These are phyloP conservation scores for Pheosia gnoma DNA, from an alignment of 2,888 invertebrate genomes.

Conservation along the genomic window DNA sequence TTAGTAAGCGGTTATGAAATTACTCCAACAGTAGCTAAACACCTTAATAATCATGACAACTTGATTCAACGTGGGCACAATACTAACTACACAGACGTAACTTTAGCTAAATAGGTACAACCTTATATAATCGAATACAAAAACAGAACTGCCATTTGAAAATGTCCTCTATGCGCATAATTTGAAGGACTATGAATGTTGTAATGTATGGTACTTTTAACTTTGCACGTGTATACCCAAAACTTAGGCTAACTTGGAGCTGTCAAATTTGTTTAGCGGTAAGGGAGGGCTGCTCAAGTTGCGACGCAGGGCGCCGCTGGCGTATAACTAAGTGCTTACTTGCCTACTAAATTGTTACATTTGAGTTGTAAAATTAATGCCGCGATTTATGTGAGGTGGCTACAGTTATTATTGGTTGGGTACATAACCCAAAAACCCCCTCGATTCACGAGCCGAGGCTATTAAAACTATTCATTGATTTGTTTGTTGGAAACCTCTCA, in stretches of 20 bases:
- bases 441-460: slow-evolving; percentile 20
- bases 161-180: slow-evolving; percentile 33
- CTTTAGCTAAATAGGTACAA: slow-evolving; percentile 53
- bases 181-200: slow-evolving; percentile 24
- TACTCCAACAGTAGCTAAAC: slow-evolving; percentile 60
- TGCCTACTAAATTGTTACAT: slow-evolving; percentile 79
- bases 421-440: slow-evolving; percentile 40
- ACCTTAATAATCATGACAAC: slow-evolving; percentile 80
- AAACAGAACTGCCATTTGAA: slow-evolving; percentile 14
- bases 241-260: slow-evolving; percentile 80
- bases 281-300: slow-evolving; percentile 77
- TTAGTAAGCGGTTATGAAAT: not conserved
- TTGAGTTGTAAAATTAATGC: slow-evolving; percentile 81
- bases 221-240: slow-evolving; percentile 64
- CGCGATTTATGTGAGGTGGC: slow-evolving; percentile 70
- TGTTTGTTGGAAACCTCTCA: slow-evolving; percentile 59
- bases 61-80: slow-evolving; percentile 77
- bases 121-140: slow-evolving; percentile 31
- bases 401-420: slow-evolving; percentile 52
- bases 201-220: slow-evolving; percentile 34
- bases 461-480: slow-evolving; percentile 37
- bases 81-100: slow-evolving; percentile 76
- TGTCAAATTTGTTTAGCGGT: slow-evolving; percentile 84
- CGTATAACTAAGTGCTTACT: slow-evolving; percentile 80
- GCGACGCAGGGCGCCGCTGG: slow-evolving; percentile 70